A percentile compares a stretch with the other conserved stretches of the same genome.
Conservation (phyloP, 2,797 vertebrate genomes). For the Hydrocynus forskahlii region DNA sequence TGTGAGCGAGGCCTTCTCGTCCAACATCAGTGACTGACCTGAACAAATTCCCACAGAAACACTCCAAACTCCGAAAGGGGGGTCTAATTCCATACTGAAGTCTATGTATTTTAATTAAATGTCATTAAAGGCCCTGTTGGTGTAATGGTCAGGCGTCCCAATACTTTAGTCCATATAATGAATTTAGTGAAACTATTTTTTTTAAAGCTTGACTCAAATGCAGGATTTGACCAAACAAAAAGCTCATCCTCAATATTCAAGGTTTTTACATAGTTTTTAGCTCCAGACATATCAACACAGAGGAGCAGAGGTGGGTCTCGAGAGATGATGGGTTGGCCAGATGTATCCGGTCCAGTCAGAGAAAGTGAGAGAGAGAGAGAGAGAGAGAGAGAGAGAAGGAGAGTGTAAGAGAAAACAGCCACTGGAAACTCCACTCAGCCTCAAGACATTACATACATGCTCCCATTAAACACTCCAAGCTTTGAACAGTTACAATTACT, state of each 20-base stretch:
- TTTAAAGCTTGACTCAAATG: neutral
- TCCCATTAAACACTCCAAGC: slow-evolving; percentile 35
- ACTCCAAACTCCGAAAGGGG: no score
- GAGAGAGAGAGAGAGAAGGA: slow-evolving; percentile 14
- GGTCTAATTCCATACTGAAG: no score
- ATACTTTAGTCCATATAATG: no score
- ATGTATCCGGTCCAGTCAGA: slow-evolving; percentile 48
- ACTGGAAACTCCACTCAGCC: slow-evolving; percentile 24
- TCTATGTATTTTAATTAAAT: no score
- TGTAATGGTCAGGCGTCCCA: no score
- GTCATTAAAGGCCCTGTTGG: no score
- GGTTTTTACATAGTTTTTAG: neutral
- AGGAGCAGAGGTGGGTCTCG: slow-evolving; percentile 11
- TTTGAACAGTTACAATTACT: slow-evolving; percentile 28
- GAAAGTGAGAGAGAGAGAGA: neutral
- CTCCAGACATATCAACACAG: neutral
- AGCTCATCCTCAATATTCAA: neutral
- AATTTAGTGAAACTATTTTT: no score
- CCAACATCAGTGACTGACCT: no score
- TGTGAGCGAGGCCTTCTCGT: no score
- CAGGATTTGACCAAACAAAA: neutral
- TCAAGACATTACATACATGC: slow-evolving; percentile 42
- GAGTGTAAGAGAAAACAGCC: slow-evolving; percentile 18
- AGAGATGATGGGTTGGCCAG: slow-evolving; percentile 62
- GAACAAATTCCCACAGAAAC: no score